Evolutionary conservation across 2,113 vertebrate genomes (phyloP).

Genomic region (Mus spicilegus): DNA sequence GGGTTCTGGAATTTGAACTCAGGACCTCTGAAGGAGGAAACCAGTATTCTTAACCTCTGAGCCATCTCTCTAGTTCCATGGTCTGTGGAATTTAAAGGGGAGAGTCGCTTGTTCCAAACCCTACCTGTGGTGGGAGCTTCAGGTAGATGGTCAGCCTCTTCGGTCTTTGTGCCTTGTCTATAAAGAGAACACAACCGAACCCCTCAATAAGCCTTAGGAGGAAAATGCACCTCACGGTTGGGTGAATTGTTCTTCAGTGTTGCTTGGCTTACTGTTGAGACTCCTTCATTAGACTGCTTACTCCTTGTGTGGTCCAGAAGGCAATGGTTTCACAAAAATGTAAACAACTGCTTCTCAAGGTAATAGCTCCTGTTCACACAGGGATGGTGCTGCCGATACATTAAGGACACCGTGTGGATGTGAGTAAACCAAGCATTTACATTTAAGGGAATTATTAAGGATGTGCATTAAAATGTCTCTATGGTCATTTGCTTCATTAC

Average conservation of each 20-base stretch:
- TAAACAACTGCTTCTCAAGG: slow-evolving; percentile 47
- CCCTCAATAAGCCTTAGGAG: neutral
- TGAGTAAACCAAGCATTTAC: neutral
- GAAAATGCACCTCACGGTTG: neutral
- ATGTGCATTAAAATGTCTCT: neutral
- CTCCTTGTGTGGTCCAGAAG: slow-evolving; percentile 75
- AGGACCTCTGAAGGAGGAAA: neutral
- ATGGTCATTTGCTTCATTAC: slow-evolving; percentile 36
- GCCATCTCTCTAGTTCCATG: neutral
- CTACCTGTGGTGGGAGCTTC: neutral
- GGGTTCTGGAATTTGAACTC: neutral
- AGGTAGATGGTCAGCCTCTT: neutral
- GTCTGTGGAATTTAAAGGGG: neutral
- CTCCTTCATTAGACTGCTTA: neutral
- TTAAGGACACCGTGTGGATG: neutral
- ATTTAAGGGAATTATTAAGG: slow-evolving; percentile 35
- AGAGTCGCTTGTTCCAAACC: neutral
- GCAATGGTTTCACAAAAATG: slow-evolving; percentile 61
- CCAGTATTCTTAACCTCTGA: neutral
- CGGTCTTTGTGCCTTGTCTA: neutral
- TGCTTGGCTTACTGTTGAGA: slow-evolving; percentile 38
- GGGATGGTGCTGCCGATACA: slow-evolving; percentile 24
- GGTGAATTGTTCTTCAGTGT: neutral
- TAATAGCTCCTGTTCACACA: slow-evolving; percentile 67
- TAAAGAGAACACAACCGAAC: neutral